A percentile compares a stretch with the other conserved stretches of the same genome.
phyloP scores from a whole-genome alignment of 2,113 vertebrate genomes.

The Thunnus maccoyii region DNA sequence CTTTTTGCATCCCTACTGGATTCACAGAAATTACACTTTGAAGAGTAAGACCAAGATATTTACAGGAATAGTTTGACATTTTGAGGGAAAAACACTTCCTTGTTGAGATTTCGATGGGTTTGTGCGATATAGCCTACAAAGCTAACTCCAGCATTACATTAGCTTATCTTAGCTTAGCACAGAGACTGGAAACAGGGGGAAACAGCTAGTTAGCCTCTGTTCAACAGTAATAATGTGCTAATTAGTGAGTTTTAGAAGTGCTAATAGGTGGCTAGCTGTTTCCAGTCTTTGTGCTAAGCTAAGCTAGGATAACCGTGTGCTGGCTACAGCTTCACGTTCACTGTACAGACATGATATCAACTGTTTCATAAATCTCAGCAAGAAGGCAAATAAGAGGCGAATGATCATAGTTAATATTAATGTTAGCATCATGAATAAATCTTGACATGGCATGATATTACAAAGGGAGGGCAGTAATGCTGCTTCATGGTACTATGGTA shows the following conservation, averaged over 20 bases:
- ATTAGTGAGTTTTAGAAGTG: not conserved
- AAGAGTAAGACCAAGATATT: not conserved
- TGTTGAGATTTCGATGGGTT: not conserved
- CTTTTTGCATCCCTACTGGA: conserved; percentile 19
- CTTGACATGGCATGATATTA: not conserved
- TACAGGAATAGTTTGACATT: conserved; percentile 1
- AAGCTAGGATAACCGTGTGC: not conserved
- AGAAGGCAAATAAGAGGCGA: not conserved
- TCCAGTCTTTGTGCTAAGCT: not conserved
- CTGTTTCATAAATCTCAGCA: not conserved
- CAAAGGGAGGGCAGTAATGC: not conserved
- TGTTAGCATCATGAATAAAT: not conserved
- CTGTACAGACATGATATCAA: not conserved
- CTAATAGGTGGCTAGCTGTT: not conserved
- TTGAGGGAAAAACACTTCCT: not conserved
- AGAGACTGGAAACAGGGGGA: not conserved
- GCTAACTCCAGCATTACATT: too few relatives aligned
- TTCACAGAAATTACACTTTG: conserved; percentile 26
- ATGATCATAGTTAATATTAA: not conserved
- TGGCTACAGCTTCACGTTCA: not conserved
- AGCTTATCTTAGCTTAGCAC: not conserved
- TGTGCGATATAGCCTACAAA: not conserved
- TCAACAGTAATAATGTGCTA: not conserved
- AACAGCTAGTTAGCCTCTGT: too few relatives aligned
- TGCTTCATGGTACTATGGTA: not conserved